Percentiles rank a stretch among this genome's conserved stretches.
Conservation (phyloP, 1,140 invertebrate genomes). For the Dufourea novaeangliae region DNA sequence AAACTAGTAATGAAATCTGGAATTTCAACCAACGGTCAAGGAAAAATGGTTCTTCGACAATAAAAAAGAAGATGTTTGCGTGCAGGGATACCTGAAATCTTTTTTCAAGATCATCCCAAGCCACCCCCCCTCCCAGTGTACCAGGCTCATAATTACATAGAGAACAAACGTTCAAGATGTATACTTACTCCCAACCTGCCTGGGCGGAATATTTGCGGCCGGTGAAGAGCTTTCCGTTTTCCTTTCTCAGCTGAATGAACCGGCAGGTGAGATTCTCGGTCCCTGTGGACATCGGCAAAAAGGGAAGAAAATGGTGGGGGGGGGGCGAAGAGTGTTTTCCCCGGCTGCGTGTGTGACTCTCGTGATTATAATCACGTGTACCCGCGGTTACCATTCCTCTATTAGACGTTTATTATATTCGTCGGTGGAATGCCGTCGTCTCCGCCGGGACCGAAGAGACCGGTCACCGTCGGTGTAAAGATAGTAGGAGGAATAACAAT, state of each 20-base stretch:
- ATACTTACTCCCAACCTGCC: constrained; percentile 72
- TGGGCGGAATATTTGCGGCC: constrained; percentile 73
- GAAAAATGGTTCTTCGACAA: neutral
- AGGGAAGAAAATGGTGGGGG: neutral
- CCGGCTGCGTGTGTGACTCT: constrained; percentile 31
- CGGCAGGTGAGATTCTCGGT: constrained; percentile 70
- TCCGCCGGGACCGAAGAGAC: neutral
- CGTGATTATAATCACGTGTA: constrained; percentile 31
- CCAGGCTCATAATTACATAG: too few relatives aligned
- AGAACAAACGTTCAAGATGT: neutral
- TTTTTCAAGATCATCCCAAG: too few relatives aligned
- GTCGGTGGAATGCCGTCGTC: constrained; percentile 3
- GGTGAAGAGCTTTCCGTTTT: constrained; percentile 73
- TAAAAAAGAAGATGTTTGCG: neutral
- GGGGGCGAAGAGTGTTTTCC: neutral
- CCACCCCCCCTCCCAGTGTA: neutral
- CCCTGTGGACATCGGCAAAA: constrained; percentile 58
- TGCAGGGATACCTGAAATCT: neutral
- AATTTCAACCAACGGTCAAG: too few relatives aligned
- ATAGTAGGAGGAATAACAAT: constrained; percentile 18
- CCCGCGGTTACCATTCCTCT: constrained; percentile 17
- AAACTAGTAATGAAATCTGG: too few relatives aligned
- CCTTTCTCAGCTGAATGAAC: constrained; percentile 70
- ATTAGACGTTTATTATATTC: constrained; percentile 37
- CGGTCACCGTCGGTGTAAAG: neutral